A percentile compares a stretch with the other conserved stretches of the same genome.
Conservation (phyloP, 2,797 vertebrate species). For the Chrysocyon brachyurus region DNA sequence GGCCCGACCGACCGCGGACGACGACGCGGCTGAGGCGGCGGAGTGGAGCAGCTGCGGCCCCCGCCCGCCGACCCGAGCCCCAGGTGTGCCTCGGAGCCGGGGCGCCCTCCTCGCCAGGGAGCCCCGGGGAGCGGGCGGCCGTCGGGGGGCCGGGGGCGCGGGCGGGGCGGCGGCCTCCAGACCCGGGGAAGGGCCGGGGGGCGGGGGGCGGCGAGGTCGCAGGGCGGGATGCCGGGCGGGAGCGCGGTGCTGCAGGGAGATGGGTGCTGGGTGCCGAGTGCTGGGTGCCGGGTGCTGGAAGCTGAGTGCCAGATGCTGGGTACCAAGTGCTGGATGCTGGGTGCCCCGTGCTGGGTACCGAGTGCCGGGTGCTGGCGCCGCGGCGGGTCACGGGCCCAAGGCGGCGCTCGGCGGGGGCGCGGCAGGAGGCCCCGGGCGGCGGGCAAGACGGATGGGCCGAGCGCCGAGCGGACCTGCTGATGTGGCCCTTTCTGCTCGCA, state of each 20-base stretch:
- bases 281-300: too few species aligned
- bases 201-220: neutral
- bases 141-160: neutral
- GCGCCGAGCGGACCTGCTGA: conserved; percentile 96
- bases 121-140: neutral
- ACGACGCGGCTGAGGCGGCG: too few species aligned
- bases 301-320: too few species aligned
- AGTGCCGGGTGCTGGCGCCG: too few species aligned
- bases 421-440: conserved; percentile 42
- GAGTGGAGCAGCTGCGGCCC: too few species aligned
- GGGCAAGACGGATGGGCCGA: conserved; percentile 83
- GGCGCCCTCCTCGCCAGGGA: accelerated
- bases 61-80: neutral
- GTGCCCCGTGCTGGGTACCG: too few species aligned
- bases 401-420: neutral
- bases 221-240: neutral
- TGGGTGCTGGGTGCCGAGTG: too few species aligned
- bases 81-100: neutral
- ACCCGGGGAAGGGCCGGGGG: neutral
- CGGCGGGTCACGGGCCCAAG: neutral
- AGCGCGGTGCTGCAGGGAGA: too few species aligned
- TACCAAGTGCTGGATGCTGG: too few species aligned
- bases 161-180: neutral
- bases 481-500: conserved; percentile 94
- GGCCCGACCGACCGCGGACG: too few species aligned